Evolutionary conservation across 37 sponge, comb jelly and placozoan genomes (phyloP), one percentile per base, ranked within the genome.

Genomic region (Sycon ciliatum): DNA sequence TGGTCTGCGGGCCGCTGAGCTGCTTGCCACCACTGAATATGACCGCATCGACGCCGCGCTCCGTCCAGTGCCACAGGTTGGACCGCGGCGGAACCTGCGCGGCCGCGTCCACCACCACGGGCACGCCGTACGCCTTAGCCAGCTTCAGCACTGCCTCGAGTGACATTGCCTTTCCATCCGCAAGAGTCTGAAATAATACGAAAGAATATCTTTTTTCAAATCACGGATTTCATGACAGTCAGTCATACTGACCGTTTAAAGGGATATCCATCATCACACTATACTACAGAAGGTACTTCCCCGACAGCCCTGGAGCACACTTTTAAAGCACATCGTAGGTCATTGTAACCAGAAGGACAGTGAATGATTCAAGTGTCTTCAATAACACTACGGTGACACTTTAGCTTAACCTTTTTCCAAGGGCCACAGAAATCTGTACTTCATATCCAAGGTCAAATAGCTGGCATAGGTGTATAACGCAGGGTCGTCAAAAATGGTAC

Each of bases 51-150:
- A 24, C 63, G 9, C 63, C 63, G 9, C 63, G 22, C 7, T 60
- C 22, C 9, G 63, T 60, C 63, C 63, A 60, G 7, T 28, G 11
- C 24, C 26, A 60, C 11, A 60, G 32, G 16, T 60, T 60, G 7
- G 63, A 60, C 11, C 63, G 63, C 7, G 63, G 63, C 11, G 63
- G 63, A 22, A 60, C 22, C 63, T 60, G 63, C 26, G 63, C 63
- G 16, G 63, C 11, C 7, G 63, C 63, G 26, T 60, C 63, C 27
- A 60, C 63, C 7, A 60, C 16, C 24, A 60, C 9, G 26, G 9
- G 31, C 7, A 22, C 9, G 9, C 16, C 9, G 32, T 60, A 18
- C 11, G 63, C 11, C 7, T 22, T 30, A 22, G 63, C 16, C 11
- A 28, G 27, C 7, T 11, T 24, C 32, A 22, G 63, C 9, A 60